Evolutionary conservation across 2,113 vertebrate species (phyloP).

Genomic region (Rallus limicola): DNA sequence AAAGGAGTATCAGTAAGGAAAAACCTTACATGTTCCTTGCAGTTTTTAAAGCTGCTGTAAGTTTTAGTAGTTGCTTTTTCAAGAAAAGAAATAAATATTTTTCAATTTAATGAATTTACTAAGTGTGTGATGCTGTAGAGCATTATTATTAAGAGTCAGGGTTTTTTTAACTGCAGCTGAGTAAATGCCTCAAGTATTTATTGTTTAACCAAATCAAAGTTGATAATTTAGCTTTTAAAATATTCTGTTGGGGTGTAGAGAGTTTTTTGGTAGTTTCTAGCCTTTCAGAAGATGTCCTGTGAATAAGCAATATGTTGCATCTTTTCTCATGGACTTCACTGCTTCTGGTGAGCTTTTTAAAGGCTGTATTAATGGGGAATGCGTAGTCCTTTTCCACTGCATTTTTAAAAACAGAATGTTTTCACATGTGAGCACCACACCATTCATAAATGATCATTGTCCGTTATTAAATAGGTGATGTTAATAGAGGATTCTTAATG

Average conservation of each 20-base stretch:
- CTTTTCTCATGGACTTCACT: constrained; percentile 40
- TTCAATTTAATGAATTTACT: not conserved
- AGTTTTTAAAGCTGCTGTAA: not conserved
- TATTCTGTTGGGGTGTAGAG: not conserved
- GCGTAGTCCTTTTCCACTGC: not conserved
- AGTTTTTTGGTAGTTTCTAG: constrained; percentile 13
- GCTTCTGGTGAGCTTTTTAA: constrained; percentile 43
- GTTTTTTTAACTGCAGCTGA: not conserved
- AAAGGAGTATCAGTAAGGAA: not conserved
- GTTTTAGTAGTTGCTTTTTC: not conserved
- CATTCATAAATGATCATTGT: not conserved
- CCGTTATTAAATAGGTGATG: constrained; percentile 24
- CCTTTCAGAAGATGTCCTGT: constrained; percentile 12
- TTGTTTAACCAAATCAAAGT: not conserved
- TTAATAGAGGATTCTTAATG: constrained; percentile 33
- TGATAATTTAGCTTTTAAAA: constrained; percentile 16
- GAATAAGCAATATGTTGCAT: constrained; percentile 37
- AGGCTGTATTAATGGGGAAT: constrained; percentile 4
- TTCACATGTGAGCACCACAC: constrained; percentile 9
- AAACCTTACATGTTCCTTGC: not conserved
- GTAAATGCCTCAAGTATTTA: not conserved
- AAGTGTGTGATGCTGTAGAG: not conserved
- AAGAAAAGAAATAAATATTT: not conserved
- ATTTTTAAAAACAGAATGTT: constrained; percentile 30
- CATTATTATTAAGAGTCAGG: not conserved